Base-by-base conservation (phyloP, 1,140 invertebrate species). In the Bradynema listronoti region DNA sequence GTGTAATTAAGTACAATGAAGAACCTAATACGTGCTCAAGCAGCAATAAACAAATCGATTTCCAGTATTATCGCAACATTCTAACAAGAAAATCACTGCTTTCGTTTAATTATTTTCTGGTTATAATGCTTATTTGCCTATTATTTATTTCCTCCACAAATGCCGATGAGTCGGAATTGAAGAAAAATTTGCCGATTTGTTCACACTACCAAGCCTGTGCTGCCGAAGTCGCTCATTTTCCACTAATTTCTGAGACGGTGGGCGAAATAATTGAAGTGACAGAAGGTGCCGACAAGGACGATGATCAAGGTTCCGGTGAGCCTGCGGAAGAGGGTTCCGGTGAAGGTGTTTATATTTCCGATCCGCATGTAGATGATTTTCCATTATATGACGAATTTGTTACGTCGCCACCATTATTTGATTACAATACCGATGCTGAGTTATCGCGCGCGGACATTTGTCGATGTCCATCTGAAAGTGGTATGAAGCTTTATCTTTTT, bases 341-440 rank as follows among this genome's bases (percentile, higher is more conserved):
- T 7, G 29, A 53, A 46, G 14, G 14, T 39, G 14, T 39, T 39
- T 19, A 14, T 39, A 39, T n/a, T n/a, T n/a, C n/a, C n/a, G 45
- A 22, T 7, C 19, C 29, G 7, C 36, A 39, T 19, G 19, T 39
- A 19, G 45, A 47, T 9, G 45, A 47, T 19, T 47, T 47, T 22
- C 45, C 45, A 9, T 22, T 53, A 16, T 53, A 53, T 45, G 51
- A 53, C 25, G 51, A 53, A 45, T 53, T 53, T 45, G 51, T 53
- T 7, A 9, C 29, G 6, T 16, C n/a, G 7, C 9, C n/a, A 7
- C 39, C 7, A 7, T 45, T 19, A 55, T 53, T 53, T 19, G 51
- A 53, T 45, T 53, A 50, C 27, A 7, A 55, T 47, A 45, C 51
- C 7, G 45, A 47, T 47, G 7, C 45, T 7, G 45, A 47, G 19